phyloP scores from a whole-genome alignment of 2,888 invertebrate genomes.

The Ochlodes sylvanus region DNA sequence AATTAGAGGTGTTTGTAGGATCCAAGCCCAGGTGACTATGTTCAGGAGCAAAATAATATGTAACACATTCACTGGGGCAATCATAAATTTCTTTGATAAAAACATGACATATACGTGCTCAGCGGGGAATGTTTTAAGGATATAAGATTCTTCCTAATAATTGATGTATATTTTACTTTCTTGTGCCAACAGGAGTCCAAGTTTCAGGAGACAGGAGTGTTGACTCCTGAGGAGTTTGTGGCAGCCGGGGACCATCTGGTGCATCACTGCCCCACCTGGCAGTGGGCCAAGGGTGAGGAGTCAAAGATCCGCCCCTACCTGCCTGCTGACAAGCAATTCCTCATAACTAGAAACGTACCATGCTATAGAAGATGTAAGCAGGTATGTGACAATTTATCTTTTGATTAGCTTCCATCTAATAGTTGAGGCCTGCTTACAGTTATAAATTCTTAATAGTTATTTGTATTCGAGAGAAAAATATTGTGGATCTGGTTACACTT shows the following conservation, averaged over 20 bases:
- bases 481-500: too few species aligned
- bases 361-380: conserved; percentile 98
- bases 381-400: conserved; percentile 61
- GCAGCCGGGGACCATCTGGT: conserved; percentile 99
- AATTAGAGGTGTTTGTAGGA: too few species aligned
- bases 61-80: too few species aligned
- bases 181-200: conserved; percentile 92
- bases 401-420: neutral
- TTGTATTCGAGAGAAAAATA: too few species aligned
- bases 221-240: conserved; percentile 99
- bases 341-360: conserved; percentile 98
- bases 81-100: too few species aligned
- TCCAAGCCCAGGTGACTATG: too few species aligned
- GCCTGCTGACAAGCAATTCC: conserved; percentile 97
- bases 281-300: conserved; percentile 98
- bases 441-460: too few species aligned
- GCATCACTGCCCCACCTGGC: conserved; percentile 99
- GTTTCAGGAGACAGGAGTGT: conserved; percentile 98
- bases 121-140: too few species aligned
- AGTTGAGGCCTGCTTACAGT: too few species aligned
- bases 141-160: neutral
- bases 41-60: too few species aligned
- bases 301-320: conserved; percentile 95
- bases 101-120: too few species aligned
- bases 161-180: neutral